Evolutionary conservation across 2,797 vertebrate genomes (phyloP), one percentile per base, ranked within the genome.

Genomic region (Oreochromis grahami): DNA sequence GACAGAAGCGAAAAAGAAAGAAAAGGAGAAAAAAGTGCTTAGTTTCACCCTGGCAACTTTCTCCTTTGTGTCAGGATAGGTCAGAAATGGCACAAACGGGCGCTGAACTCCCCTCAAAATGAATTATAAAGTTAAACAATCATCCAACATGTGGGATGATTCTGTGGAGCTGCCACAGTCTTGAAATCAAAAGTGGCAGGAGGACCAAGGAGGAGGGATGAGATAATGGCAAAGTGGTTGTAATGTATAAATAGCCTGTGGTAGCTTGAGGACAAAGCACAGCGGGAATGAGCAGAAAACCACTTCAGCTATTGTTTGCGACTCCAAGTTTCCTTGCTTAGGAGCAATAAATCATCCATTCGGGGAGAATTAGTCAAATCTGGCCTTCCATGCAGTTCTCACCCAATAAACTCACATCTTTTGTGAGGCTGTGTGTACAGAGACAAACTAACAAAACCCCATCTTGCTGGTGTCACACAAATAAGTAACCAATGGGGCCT

Each of bases 241-340:
- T 76, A 86, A 88, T 91, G 88, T 88, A 93, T 90, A 95, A 94
- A 94, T 92, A 93, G 89, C 84, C 52, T 21, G 84, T 80, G 85
- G 89, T 83, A 48, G 87, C 43, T 82, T 88, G 78, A 86, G 91
- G 87, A 91, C 88, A 92, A 81, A 89, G 77, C 87, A 81, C 91
- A 91, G 89, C 76, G 15, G 84, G 89, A 77, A 81, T 29, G 85
- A 86, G 86, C 81, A 87, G 88, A 77, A 90, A 86, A 89, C 85
- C 84, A 65, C 91, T 90, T 86, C 81, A 88, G 24, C 88, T 78
- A 84, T 90, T 92, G 92, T 93, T 85, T 81, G 52, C 76, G 79
- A 81, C 84, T 79, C 80, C 19, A 51, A 63, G 72, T 92, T 91
- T 84, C 82, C 78, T 86, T 52, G 77, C 86, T 82, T 77, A 78